phyloP scores from a whole-genome alignment of 1,140 invertebrate genomes.

The Plutomurus gul region DNA sequence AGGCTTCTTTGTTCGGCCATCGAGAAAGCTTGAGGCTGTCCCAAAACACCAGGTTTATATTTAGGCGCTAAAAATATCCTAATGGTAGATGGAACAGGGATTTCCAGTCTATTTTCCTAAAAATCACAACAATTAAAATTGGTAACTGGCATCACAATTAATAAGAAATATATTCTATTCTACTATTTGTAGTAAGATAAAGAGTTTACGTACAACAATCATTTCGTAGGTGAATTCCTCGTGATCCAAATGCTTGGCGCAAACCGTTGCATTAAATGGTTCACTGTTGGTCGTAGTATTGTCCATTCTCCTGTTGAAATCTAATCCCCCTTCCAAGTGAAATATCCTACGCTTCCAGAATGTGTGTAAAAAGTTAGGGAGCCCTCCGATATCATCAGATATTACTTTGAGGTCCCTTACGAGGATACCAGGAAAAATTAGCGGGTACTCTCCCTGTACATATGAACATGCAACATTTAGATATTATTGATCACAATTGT shows the following conservation, averaged over 20 bases:
- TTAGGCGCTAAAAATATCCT: not conserved
- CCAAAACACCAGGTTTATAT: not conserved
- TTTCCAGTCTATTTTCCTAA: not conserved
- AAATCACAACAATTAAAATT: not conserved
- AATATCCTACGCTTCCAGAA: not conserved
- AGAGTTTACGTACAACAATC: not conserved
- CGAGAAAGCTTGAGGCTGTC: not conserved
- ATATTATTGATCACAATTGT: not conserved
- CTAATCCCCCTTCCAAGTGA: not conserved
- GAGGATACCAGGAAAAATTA: not conserved
- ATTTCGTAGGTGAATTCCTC: constrained; percentile 21
- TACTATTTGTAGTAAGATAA: too few relatives aligned
- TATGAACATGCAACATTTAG: too few relatives aligned
- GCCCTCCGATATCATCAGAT: not conserved
- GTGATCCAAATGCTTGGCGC: constrained; percentile 35
- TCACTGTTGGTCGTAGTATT: not conserved
- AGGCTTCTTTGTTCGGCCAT: not conserved
- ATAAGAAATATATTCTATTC: not conserved
- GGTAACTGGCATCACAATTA: not conserved
- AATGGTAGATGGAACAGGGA: not conserved
- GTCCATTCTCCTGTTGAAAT: not conserved
- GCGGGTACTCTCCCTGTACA: not conserved
- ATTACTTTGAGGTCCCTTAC: not conserved
- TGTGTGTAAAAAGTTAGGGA: not conserved
- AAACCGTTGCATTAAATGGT: too few relatives aligned